These are phyloP conservation scores for Beroe forskalii DNA, from an alignment of 37 sponge, comb jelly and placozoan genomes.

Conservation along the genomic window DNA sequence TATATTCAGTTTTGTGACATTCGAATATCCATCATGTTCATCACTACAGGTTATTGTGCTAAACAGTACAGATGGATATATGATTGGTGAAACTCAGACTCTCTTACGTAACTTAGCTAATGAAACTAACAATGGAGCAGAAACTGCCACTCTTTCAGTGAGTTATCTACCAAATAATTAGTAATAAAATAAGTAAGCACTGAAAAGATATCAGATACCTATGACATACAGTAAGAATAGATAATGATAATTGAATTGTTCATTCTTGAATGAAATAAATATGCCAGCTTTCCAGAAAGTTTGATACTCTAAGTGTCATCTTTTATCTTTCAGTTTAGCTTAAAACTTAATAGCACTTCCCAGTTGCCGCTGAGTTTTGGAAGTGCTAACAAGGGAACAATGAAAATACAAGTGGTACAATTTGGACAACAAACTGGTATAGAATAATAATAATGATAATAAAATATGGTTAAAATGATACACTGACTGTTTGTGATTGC, in stretches of 20 bases:
- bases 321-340: no score
- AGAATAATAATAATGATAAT: no score
- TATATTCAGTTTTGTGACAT: neutral
- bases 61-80: slow-evolving; percentile 11
- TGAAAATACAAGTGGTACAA: slow-evolving; percentile 32
- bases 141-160: slow-evolving; percentile 12
- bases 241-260: no score
- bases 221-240: no score
- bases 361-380: slow-evolving; percentile 37
- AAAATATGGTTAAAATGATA: no score
- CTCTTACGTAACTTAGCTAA: slow-evolving; percentile 9
- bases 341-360: slow-evolving; percentile 7
- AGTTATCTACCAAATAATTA: no score
- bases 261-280: no score
- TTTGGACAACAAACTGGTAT: slow-evolving; percentile 34
- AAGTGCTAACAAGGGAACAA: neutral
- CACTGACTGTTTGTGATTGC: no score
- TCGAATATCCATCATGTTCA: neutral
- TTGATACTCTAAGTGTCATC: no score
- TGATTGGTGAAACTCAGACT: slow-evolving; percentile 40
- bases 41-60: slow-evolving; percentile 8
- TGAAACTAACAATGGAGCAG: slow-evolving; percentile 19
- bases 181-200: no score
- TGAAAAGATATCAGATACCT: no score
- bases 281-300: no score